A percentile compares a stretch with the other conserved stretches of the same genome.
phyloP scores from a whole-genome alignment of 2,113 vertebrate species.

The Aphelocoma coerulescens region DNA sequence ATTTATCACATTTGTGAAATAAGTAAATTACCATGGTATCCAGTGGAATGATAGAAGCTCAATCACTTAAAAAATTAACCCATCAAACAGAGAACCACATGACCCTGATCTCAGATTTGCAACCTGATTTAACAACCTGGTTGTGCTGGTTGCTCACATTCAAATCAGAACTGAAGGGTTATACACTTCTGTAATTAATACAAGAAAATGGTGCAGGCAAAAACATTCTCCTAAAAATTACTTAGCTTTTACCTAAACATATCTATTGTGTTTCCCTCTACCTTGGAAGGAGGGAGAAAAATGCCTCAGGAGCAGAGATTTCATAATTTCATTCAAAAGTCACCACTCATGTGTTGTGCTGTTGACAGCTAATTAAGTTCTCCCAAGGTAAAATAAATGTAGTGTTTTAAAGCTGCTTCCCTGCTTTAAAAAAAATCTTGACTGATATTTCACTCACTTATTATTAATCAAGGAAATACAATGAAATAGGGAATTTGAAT shows the following conservation, averaged over 20 bases:
- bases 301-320: slow-evolving; percentile 52
- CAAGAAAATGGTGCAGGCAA: slow-evolving; percentile 35
- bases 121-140: not conserved
- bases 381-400: slow-evolving; percentile 72
- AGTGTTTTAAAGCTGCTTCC: not conserved
- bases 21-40: slow-evolving; percentile 31
- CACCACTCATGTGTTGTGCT: slow-evolving; percentile 50
- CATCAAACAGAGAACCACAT: slow-evolving; percentile 16
- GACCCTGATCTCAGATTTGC: not conserved
- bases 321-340: slow-evolving; percentile 68
- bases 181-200: slow-evolving; percentile 61
- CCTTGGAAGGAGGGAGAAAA: slow-evolving; percentile 50
- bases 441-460: not conserved
- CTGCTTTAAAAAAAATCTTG: slow-evolving; percentile 24
- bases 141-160: not conserved
- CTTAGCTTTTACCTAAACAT: slow-evolving; percentile 39
- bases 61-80: slow-evolving; percentile 54
- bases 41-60: slow-evolving; percentile 39
- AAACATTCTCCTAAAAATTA: slow-evolving; percentile 55
- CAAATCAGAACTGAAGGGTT: slow-evolving; percentile 37
- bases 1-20: slow-evolving; percentile 20
- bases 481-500: not conserved
- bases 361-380: slow-evolving; percentile 75
- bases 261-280: slow-evolving; percentile 43
- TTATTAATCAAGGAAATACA: slow-evolving; percentile 2